phyloP scores from a whole-genome alignment of 2,113 vertebrate genomes.

The Damaliscus lunatus region DNA sequence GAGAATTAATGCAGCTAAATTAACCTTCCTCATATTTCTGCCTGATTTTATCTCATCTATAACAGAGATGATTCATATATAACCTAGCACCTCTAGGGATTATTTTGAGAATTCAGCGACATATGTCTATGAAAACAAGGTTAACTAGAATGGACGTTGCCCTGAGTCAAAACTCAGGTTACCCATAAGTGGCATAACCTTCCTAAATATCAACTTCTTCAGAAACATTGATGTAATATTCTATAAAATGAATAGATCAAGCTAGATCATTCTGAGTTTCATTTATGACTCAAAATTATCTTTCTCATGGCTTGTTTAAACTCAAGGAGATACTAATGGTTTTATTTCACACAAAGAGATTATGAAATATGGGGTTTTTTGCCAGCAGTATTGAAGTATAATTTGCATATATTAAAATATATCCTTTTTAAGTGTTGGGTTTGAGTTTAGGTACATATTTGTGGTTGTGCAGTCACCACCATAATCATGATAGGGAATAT shows the following conservation, averaged over 20 bases:
- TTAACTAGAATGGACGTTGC: not conserved
- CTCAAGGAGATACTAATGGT: not conserved
- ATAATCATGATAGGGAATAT: not conserved
- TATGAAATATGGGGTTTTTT: not conserved
- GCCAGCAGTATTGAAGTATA: not conserved
- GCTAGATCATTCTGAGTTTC: not conserved
- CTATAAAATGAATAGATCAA: not conserved
- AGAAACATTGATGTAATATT: not conserved
- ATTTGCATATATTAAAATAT: not conserved
- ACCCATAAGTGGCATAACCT: not conserved
- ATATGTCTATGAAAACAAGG: not conserved
- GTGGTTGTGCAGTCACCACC: not conserved
- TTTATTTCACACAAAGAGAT: not conserved
- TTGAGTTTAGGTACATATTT: not conserved
- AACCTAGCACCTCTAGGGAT: not conserved
- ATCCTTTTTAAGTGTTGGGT: not conserved
- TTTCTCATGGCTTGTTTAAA: not conserved
- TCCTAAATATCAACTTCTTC: not conserved
- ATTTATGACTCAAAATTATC: not conserved
- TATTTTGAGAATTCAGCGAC: not conserved
- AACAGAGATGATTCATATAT: not conserved
- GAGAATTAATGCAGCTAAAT: not conserved
- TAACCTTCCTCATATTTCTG: not conserved
- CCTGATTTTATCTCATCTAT: not conserved
- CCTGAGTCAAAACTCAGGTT: not conserved